Base-by-base conservation (phyloP, 2,888 invertebrate genomes). In the Mythimna loreyi region DNA sequence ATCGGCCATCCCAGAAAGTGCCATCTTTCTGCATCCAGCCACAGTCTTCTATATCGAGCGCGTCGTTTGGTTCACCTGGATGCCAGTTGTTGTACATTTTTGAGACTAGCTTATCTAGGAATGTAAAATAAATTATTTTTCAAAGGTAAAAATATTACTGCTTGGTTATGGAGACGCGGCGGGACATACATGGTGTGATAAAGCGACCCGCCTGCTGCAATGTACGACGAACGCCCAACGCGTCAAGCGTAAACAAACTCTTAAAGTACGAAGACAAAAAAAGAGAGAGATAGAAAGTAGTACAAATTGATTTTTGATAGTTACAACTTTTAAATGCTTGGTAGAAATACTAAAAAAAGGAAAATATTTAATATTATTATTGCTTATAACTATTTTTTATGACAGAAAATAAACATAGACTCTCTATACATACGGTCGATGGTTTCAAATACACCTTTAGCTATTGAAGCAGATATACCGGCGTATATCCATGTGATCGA, bases 401-500 rank as follows among this genome's bases (percentile, higher is more conserved):
- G 13, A 4, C 36, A 13, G 36, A 36, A 13, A 2, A 36, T 36
- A 36, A 36, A 8, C n/a, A 33, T 4, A 33, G 33, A 49, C 1
- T 1, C 8, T 25, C 4, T 11, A 7, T 53, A 28, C n/a, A 66
- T 79, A 87, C 86, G 83, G 13, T 86, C 86, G 28, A 91, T 66
- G 43, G 92, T 92, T 73, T 89, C 89, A 75, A 89, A 93, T 13
- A 90, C 89, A 65, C 90, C 90, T 80, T 91, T 88, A 6, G 83
- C 86, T 1, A 89, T 47, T 50, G 86, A 16, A 16, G 47, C 60
- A n/a, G 64, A 59, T 16, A 64, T 47, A 3, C 59, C 64, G 7
- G n/a, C 28, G 28, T 6, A 40, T 13, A 55, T 1, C 55, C 28
- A 28, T 11, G 1, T 0, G 33, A 21, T 28, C 0, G 3, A 7